A percentile compares a stretch with the other conserved stretches of the same genome.
Evolutionary conservation across 2,888 invertebrate genomes (phyloP).

Genomic region (Thumatha senex): DNA sequence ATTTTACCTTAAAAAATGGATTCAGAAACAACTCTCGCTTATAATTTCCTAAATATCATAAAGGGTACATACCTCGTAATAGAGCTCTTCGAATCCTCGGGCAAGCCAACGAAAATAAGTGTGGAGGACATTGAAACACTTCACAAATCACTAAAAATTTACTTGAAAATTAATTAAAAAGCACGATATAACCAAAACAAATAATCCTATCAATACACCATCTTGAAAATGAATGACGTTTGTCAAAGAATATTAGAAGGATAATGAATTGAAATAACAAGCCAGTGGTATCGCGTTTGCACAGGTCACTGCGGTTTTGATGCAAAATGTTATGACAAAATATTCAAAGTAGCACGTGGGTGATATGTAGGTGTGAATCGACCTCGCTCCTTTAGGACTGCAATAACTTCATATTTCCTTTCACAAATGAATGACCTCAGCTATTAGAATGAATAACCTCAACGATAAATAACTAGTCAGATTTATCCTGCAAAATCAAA

Average conservation of each 20-base stretch:
- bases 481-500: too few species aligned
- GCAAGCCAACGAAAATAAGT: conserved; percentile 82
- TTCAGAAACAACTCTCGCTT: too few species aligned
- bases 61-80: conserved; percentile 77
- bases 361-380: conserved; percentile 62
- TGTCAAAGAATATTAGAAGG: conserved; percentile 34
- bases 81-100: conserved; percentile 84
- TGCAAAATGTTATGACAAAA: conserved; percentile 58
- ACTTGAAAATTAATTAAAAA: conserved; percentile 44
- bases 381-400: conserved; percentile 45
- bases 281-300: conserved; percentile 59
- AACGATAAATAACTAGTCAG: not conserved
- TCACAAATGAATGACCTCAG: conserved; percentile 31
- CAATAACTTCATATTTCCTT: conserved; percentile 52
- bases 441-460: not conserved
- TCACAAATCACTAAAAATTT: conserved; percentile 42
- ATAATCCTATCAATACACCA: conserved; percentile 22
- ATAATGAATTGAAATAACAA: conserved; percentile 34
- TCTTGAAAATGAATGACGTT: conserved; percentile 28
- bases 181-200: not conserved
- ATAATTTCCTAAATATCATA: too few species aligned
- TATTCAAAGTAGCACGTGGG: conserved; percentile 60
- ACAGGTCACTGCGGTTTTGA: conserved; percentile 53
- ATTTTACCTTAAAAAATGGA: too few species aligned
- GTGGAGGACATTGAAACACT: conserved; percentile 84